These are phyloP conservation scores for Amazona ochrocephala DNA, from an alignment of 2,797 vertebrate species.

Conservation along the genomic window DNA sequence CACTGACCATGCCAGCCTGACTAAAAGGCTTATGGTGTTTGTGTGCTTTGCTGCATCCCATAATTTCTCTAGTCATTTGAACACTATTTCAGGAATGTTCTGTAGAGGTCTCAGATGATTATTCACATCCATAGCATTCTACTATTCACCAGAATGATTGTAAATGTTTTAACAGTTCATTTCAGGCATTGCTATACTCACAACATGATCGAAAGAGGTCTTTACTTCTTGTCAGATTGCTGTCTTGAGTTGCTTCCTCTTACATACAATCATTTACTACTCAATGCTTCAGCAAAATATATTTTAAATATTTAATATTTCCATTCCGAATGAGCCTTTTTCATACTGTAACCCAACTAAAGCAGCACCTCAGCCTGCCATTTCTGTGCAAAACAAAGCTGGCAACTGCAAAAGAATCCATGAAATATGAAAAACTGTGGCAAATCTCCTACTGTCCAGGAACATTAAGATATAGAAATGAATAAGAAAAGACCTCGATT, in stretches of 20 bases:
- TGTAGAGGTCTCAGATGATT: slow-evolving; percentile 46
- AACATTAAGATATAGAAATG: neutral
- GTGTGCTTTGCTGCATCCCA: slow-evolving; percentile 26
- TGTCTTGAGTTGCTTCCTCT: neutral
- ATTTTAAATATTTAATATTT: neutral
- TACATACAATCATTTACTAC: neutral
- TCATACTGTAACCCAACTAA: neutral
- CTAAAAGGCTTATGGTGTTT: slow-evolving; percentile 12
- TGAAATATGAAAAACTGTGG: neutral
- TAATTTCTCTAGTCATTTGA: slow-evolving; percentile 67
- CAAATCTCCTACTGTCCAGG: neutral
- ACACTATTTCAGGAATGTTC: slow-evolving; percentile 76
- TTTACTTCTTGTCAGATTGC: neutral
- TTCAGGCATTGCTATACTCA: neutral
- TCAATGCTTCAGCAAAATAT: neutral
- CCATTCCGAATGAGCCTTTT: neutral
- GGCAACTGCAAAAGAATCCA: neutral
- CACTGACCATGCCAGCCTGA: neutral
- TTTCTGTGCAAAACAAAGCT: neutral
- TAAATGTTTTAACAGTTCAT: slow-evolving; percentile 1
- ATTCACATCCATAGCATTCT: slow-evolving; percentile 52
- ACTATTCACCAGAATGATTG: neutral
- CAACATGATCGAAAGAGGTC: neutral
- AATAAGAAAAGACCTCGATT: neutral
- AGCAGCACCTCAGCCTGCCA: neutral